Conservation (phyloP, 2,113 vertebrate species). For the Phyllostomus discolor region DNA sequence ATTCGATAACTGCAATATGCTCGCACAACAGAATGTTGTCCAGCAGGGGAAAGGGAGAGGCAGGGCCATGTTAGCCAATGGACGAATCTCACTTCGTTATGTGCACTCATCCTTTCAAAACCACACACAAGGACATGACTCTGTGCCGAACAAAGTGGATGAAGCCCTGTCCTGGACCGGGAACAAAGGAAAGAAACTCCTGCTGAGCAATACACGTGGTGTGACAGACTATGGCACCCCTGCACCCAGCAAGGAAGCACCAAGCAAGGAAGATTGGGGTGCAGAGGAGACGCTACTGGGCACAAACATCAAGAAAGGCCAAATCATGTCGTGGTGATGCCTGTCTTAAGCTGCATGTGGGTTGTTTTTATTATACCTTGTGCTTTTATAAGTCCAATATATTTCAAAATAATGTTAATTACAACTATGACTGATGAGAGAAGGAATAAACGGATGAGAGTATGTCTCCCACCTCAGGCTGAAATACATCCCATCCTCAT, state of each 20-base stretch:
- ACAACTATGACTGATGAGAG: not conserved
- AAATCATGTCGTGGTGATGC: not conserved
- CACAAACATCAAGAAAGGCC: not conserved
- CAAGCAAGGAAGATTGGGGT: not conserved
- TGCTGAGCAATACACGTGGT: not conserved
- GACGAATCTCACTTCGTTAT: not conserved
- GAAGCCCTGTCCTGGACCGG: not conserved
- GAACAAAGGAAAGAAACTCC: not conserved
- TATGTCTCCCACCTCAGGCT: not conserved
- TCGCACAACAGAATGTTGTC: accelerated
- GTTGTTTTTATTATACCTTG: not conserved
- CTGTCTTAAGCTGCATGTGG: not conserved
- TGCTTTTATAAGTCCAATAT: not conserved
- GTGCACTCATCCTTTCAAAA: not conserved
- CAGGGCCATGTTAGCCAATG: accelerated
- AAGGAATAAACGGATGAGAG: not conserved
- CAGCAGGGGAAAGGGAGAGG: not conserved
- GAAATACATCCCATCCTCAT: not conserved
- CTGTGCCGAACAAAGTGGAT: not conserved
- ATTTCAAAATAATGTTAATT: slow-evolving; percentile 9
- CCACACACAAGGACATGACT: not conserved
- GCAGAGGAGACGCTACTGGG: not conserved
- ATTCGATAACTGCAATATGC: accelerated
- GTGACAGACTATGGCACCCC: not conserved
- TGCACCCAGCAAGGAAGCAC: not conserved